Percentiles rank a stretch among this genome's conserved stretches.
Conservation (phyloP, 2,888 invertebrate species). For the Mellilla xanthometata region DNA sequence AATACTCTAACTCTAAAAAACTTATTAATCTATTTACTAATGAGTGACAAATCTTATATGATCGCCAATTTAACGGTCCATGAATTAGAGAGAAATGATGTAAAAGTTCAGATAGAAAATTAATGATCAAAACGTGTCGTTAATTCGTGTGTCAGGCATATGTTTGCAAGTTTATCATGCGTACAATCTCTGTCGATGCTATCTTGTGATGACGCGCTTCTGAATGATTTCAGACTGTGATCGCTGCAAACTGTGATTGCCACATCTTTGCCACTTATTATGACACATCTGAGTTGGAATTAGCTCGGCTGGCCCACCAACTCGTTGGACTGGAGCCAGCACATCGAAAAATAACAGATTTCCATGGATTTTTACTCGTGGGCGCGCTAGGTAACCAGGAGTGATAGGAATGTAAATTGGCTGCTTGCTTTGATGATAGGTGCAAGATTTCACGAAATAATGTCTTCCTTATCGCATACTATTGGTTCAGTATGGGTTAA, state of each 20-base stretch:
- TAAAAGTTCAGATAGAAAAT: conserved; percentile 7
- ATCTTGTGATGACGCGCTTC: conserved; percentile 50
- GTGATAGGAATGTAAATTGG: conserved; percentile 31
- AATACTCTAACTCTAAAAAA: neutral
- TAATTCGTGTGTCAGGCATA: conserved; percentile 1
- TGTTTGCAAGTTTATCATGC: conserved; percentile 22
- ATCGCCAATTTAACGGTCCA: conserved; percentile 12
- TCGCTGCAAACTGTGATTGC: no score
- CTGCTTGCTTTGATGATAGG: conserved; percentile 27
- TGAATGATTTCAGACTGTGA: conserved; percentile 55
- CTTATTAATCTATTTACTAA: neutral
- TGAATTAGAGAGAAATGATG: conserved; percentile 11
- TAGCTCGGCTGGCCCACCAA: conserved; percentile 61
- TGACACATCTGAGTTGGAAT: conserved; percentile 74
- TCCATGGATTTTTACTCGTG: conserved; percentile 41
- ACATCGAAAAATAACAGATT: conserved; percentile 55
- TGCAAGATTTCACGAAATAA: conserved; percentile 10
- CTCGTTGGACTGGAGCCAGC: conserved; percentile 65
- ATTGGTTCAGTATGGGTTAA: neutral
- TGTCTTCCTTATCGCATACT: neutral
- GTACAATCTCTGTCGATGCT: conserved; percentile 45
- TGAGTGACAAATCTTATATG: neutral
- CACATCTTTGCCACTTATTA: conserved; percentile 53
- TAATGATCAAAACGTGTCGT: conserved; percentile 4
- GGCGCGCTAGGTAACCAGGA: conserved; percentile 21